Base-by-base conservation (phyloP, 1,140 invertebrate genomes). In the Daktulosphaira vitifoliae region DNA sequence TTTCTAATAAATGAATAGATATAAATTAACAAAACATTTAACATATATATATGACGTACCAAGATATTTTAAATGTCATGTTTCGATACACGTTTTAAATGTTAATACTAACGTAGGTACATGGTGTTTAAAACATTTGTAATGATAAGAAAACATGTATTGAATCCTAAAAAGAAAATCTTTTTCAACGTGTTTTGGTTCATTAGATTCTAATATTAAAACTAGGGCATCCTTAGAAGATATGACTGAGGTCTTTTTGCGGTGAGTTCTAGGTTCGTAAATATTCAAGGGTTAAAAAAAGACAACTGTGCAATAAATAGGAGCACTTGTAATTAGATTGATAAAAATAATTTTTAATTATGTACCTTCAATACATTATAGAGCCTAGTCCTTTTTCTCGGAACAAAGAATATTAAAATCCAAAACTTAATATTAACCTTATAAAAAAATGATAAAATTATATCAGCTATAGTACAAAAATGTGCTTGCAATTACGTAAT, bases 301-400 rank as follows among this genome's bases (percentile, higher is more conserved):
- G 25, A n/a, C n/a, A n/a, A n/a, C 29, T 62, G n/a, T 48, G 25
- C 26, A 62, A 46, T 48, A 44, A 37, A 62, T 62, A 46, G 46
- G 42, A 39, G 56, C 56, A 62, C 56, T 62, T 18, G 39, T 20
- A 29, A 9, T n/a, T 22, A 62, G 44, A n/a, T n/a, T n/a, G n/a
- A n/a, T n/a, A n/a, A n/a, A n/a, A n/a, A n/a, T n/a, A n/a, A n/a
- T n/a, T n/a, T n/a, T n/a, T n/a, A n/a, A n/a, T n/a, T n/a, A n/a
- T n/a, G n/a, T n/a, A n/a, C n/a, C n/a, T n/a, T n/a, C n/a, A n/a
- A n/a, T n/a, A n/a, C n/a, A n/a, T n/a, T n/a, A n/a, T n/a, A n/a
- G n/a, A n/a, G n/a, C n/a, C n/a, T n/a, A n/a, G n/a, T n/a, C n/a
- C n/a, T n/a, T n/a, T n/a, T n/a, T n/a, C n/a, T n/a, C n/a, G n/a